Evolutionary conservation across 23 tunicate genomes (phyloP), one percentile per base, ranked within the genome.

Genomic region (Botrylloides violaceus): DNA sequence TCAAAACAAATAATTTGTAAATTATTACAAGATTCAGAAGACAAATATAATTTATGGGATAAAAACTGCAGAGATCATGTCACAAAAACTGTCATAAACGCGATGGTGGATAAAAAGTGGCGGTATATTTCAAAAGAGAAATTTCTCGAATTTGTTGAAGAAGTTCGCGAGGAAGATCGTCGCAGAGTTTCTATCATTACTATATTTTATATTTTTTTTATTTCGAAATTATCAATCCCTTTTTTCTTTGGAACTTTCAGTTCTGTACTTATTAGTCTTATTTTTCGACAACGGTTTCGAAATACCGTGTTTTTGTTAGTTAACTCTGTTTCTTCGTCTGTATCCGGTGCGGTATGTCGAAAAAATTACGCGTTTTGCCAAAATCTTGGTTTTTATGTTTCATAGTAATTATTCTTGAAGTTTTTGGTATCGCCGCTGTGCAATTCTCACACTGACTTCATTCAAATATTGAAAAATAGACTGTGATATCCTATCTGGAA

Each of bases 31-130:
- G 70, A 63, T 9, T 31, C 6, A 27, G 70, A 63, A 63, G 33
- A 21, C 7, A 4, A 15, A 7, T 63, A 63, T 63, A 63, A 63
- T 29, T 31, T 29, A 31, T 63, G 70, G 70, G 70, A 63, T 31
- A 63, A 29, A 31, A 63, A 63, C 29, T 63, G 70, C 33, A 33
- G 70, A 29, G 70, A 63, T 31, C 70, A 63, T 34, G 70, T 63
- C 12, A 63, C 70, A 63, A 63, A 63, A 31, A 9, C 35, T 31
- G 35, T 63, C 3, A 21, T 27, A 31, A 63, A 63, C 35, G 34
- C 70, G 3, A 63, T 63, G 70, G 29, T 4, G 12, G 62, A 29
- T 23, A 29, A 28, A 28, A 4, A 31, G 29, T 63, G 70, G 70
- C 32, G 3, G 3, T 28, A 15, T 12, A 33, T 31, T 3, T 63